Evolutionary conservation across 2,113 vertebrate genomes (phyloP).

Genomic region (Diadophis punctatus): DNA sequence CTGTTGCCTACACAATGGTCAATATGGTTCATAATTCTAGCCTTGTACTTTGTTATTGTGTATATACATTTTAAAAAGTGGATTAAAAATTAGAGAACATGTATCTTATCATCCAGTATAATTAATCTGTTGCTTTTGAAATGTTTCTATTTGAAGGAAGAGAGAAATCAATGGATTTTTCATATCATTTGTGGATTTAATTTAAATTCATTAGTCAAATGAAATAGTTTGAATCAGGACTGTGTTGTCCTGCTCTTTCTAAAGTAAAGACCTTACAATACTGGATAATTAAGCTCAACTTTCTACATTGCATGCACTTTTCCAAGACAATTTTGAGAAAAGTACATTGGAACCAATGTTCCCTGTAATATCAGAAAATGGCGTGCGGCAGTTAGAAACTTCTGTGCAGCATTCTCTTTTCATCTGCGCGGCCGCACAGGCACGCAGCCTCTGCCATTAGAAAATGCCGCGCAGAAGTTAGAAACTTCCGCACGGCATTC

Average conservation of each 20-base stretch:
- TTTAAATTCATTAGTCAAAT: not conserved
- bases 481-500: no score
- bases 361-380: no score
- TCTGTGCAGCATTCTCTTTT: no score
- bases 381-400: no score
- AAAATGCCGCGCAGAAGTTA: no score
- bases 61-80: not conserved
- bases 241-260: not conserved
- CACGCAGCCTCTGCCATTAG: no score
- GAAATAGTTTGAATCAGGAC: not conserved
- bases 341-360: no score
- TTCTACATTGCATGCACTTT: not conserved
- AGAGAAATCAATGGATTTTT: not conserved
- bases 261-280: not conserved
- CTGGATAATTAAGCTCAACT: not conserved
- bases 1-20: not conserved
- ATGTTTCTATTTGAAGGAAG: not conserved
- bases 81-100: not conserved
- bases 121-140: not conserved
- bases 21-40: not conserved
- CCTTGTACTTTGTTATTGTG: not conserved
- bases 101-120: not conserved
- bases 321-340: not conserved
- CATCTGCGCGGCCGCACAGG: no score
- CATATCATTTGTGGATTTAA: not conserved